Base-by-base conservation (phyloP, 1,140 invertebrate genomes). In the Brachionus manjavacas region DNA sequence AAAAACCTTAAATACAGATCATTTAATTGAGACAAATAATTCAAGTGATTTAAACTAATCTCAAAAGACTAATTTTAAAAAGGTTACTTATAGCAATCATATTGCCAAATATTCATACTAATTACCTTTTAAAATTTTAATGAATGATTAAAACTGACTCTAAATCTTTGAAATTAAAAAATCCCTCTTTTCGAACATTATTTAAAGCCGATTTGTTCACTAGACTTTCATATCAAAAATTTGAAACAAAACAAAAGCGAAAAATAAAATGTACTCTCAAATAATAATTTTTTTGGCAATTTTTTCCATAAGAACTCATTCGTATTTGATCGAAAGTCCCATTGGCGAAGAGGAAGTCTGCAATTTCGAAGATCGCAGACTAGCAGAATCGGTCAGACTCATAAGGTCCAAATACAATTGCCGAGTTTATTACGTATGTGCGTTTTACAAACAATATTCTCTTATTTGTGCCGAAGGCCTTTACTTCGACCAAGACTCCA, bases 371-470 rank as follows among this genome's bases (percentile, higher is more conserved):
- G 43, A 76, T 49, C 72, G 72, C 28, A 25, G 39, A 12, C 8
- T 76, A 28, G 72, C 72, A 25, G 72, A 76, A 23, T 25, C 72
- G 14, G 72, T 76, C 12, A 76, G 72, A 31, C 46, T 76, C 14
- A 14, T 76, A 23, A 23, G 79, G 12, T 81, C 79, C 12, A 41
- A 28, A 11, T 81, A 41, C 25, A 81, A 43, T 46, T 81, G 79
- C 23, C 49, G 79, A 60, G 79, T 81, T 31, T 81, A 81, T 20
- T 43, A 64, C 35, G 31, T 81, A 68, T 81, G 79, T 55, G 79
- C 64, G 0, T 81, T 68, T 68, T 60, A 81, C 31, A 60, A 68
- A 20, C 79, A 81, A 60, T 81, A 64, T 46, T 64, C 52, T 64
- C 31, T 81, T 39, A 81, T 43, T 23, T 81, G 79, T 43, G n/a